Evolutionary conservation across 2,113 vertebrate genomes (phyloP), one percentile per base, ranked within the genome.

Genomic region (Litocranius walleri): DNA sequence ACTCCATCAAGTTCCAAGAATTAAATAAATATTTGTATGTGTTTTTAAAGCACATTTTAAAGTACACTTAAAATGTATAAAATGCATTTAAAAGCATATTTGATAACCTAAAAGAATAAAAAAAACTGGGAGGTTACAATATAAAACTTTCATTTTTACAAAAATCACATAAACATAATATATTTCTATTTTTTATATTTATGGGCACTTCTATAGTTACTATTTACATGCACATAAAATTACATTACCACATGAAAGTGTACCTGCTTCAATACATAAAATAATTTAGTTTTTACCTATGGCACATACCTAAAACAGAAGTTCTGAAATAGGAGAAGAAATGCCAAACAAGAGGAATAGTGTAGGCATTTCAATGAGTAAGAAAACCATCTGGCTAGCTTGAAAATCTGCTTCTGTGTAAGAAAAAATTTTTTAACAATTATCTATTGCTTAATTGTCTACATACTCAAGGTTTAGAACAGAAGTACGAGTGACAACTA

Each of bases 361-460:
- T 27, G 36, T 88, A 95, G 89, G 87, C 96, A 74, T 93, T 97
- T 88, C 77, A 11, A 13, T 77, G 64, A 81, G 50, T 27, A 98
- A 77, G 57, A 88, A 97, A 97, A 97, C 43, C 59, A 97, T 71
- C 90, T 85, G 81, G 97, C 90, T 61, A 98, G 95, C 96, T 93
- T 96, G 67, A 85, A 71, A 95, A 93, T 91, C 52, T 91, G 57
- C 92, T 96, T 97, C 98, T 98, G 94, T 50, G 56, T 94, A 80
- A 52, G 30, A 81, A 81, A 80, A 90, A 2, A 7, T 43, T 78
- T 96, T 88, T 92, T 90, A 59, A 82, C 94, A 90, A 98, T 96
- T 93, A 94, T 50, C 80, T 98, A 62, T 97, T 97, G 98, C 92
- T 92, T 56, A 80, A 21, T 91, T 21, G 97, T 40, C 23, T 59